Conservation (phyloP, 2,113 vertebrate genomes). For the Melanotaenia duboulayi region DNA sequence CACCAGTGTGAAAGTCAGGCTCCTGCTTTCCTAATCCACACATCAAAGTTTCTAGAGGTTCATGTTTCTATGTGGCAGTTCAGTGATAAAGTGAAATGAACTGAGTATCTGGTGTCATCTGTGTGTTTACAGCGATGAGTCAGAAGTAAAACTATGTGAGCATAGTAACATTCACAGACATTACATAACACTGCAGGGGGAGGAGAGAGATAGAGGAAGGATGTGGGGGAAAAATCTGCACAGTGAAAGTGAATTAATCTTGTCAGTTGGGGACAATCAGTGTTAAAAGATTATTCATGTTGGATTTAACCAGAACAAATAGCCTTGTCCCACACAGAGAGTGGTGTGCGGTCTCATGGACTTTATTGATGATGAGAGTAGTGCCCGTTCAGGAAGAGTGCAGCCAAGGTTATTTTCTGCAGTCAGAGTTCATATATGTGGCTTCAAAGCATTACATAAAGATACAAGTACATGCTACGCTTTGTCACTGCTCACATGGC, state of each 20-base stretch:
- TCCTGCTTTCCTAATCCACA: too few species aligned
- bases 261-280: conserved; percentile 31
- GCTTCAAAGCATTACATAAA: too few species aligned
- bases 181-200: conserved; percentile 52
- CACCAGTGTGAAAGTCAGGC: too few species aligned
- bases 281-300: conserved; percentile 49
- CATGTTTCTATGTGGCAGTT: neutral
- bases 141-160: conserved; percentile 53
- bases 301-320: conserved; percentile 14
- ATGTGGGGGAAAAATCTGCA: conserved; percentile 6
- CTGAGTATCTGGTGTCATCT: conserved; percentile 4
- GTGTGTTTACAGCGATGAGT: conserved; percentile 34
- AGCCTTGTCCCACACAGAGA: neutral
- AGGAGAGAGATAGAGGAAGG: conserved; percentile 14
- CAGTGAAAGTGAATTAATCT: conserved; percentile 48
- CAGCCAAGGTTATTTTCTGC: neutral
- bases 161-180: conserved; percentile 14
- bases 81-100: conserved; percentile 29
- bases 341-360: neutral
- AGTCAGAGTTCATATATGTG: neutral
- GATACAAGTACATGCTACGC: too few species aligned
- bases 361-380: neutral
- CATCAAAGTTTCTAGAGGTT: too few species aligned
- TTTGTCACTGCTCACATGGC: too few species aligned
- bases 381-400: neutral